Percentiles rank a stretch among this genome's conserved stretches.
Conservation (phyloP, 2,113 vertebrate genomes). For the Pedetes capensis region DNA sequence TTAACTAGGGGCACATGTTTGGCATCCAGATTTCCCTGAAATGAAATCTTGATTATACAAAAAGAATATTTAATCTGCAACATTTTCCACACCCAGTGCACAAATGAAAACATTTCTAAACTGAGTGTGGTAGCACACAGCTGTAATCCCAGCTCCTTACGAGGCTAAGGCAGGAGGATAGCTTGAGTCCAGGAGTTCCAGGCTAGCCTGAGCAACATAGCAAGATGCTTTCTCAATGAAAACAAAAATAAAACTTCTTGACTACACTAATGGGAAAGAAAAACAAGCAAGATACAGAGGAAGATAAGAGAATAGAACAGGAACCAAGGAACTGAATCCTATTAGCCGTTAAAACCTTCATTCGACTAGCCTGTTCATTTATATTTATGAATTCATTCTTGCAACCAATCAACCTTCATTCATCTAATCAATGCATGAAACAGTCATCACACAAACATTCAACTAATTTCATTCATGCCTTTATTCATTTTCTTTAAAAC, state of each 20-base stretch:
- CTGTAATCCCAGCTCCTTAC: not conserved
- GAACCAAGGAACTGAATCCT: not conserved
- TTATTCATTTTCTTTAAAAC: conserved; percentile 30
- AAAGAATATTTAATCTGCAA: conserved; percentile 14
- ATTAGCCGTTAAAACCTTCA: not conserved
- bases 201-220: not conserved
- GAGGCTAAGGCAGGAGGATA: not conserved
- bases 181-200: not conserved
- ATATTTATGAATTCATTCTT: not conserved
- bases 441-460: not conserved
- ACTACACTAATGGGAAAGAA: not conserved
- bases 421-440: not conserved
- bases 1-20: not conserved
- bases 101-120: conserved; percentile 15
- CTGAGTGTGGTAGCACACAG: not conserved
- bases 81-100: conserved; percentile 25
- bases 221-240: not conserved
- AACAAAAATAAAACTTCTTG: conserved; percentile 18
- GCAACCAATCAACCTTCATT: not conserved
- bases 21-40: conserved; percentile 28
- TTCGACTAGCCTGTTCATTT: not conserved
- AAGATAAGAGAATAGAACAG: not conserved
- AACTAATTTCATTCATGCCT: conserved; percentile 21
- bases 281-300: not conserved
- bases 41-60: conserved; percentile 53